Evolutionary conservation across 2,888 invertebrate species (phyloP).

Genomic region (Sphinx pinastri): DNA sequence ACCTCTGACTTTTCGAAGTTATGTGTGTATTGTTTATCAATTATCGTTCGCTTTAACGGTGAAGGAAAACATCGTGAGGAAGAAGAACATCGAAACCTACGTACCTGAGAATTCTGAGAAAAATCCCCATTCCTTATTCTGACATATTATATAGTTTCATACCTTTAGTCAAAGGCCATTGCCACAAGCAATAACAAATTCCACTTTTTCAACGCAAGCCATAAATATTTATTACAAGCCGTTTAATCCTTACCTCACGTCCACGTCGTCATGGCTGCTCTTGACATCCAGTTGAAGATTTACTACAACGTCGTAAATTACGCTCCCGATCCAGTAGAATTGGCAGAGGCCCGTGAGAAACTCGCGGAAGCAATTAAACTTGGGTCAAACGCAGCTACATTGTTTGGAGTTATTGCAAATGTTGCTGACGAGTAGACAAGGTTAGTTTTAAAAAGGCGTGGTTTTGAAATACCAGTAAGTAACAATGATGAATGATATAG

Average conservation of each 20-base stretch:
- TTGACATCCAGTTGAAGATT: slow-evolving; percentile 39
- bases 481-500: no score
- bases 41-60: no score
- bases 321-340: slow-evolving; percentile 39
- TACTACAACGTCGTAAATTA: slow-evolving; percentile 52
- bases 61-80: no score
- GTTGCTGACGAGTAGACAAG: slow-evolving; percentile 6
- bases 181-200: background rate
- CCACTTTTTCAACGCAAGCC: slow-evolving; percentile 5
- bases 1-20: no score
- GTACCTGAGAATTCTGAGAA: no score
- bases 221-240: slow-evolving; percentile 16
- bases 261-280: slow-evolving; percentile 28
- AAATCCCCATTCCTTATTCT: no score
- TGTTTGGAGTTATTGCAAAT: slow-evolving; percentile 12
- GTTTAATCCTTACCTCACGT: slow-evolving; percentile 23
- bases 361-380: slow-evolving; percentile 26
- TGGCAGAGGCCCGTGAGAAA: slow-evolving; percentile 26
- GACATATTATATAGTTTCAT: no score
- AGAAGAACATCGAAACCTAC: no score
- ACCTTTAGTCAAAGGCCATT: background rate
- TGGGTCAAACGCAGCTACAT: slow-evolving; percentile 26
- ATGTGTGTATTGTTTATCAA: no score
- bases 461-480: no score
- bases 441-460: background rate